phyloP scores from a whole-genome alignment of 1,140 invertebrate species.

The Anastrepha ludens region DNA sequence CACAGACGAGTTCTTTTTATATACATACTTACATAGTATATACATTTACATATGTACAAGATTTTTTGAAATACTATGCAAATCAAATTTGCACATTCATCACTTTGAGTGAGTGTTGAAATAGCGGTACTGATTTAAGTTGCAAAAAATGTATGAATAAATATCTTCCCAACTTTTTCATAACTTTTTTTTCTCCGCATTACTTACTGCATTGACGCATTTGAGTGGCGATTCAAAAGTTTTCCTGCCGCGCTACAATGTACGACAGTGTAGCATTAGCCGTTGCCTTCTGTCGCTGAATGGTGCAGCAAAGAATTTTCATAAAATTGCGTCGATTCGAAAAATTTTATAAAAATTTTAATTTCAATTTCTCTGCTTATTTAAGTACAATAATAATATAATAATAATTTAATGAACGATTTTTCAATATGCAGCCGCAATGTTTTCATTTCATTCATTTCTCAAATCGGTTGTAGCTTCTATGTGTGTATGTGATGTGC shows the following conservation, averaged over 20 bases:
- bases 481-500: too few relatives aligned
- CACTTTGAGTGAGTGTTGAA: conserved; percentile 39
- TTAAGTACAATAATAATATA: conserved; percentile 14
- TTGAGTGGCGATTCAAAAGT: background rate
- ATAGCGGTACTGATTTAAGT: background rate
- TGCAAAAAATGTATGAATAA: background rate
- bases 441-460: conserved; percentile 51
- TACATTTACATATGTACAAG: background rate
- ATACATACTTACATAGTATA: background rate
- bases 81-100: conserved; percentile 44
- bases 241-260: background rate
- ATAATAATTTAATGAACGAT: conserved; percentile 42
- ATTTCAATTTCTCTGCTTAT: conserved; percentile 10
- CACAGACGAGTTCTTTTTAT: conserved; percentile 25
- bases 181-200: background rate
- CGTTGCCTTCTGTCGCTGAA: background rate
- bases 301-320: background rate
- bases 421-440: conserved; percentile 30
- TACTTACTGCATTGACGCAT: conserved; percentile 35
- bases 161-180: conserved; percentile 38
- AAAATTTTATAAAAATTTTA: conserved; percentile 3
- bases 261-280: conserved; percentile 5
- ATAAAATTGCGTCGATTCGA: background rate
- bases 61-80: background rate
- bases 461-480: background rate